Conservation (phyloP, 2,888 invertebrate genomes). For the Pachymerium ferrugineum region DNA sequence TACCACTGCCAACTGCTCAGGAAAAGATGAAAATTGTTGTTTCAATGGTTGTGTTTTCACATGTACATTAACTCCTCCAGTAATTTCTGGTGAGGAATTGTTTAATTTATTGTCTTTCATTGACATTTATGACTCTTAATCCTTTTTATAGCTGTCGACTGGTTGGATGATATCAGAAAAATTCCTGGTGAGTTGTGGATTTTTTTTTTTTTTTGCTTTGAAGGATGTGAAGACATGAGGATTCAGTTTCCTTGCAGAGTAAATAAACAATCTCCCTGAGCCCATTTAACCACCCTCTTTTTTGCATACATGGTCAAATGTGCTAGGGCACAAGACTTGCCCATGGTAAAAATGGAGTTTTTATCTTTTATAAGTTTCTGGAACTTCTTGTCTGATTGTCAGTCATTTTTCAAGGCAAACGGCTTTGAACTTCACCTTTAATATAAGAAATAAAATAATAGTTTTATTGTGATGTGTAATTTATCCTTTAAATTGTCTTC, state of each 20-base stretch:
- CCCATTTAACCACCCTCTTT: neutral
- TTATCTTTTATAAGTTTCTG: neutral
- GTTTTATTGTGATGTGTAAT: neutral
- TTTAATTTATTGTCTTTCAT: neutral
- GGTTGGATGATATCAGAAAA: conserved; percentile 6
- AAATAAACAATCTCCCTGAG: no score
- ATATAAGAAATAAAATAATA: neutral
- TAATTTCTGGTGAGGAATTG: neutral
- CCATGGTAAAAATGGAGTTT: no score
- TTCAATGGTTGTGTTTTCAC: neutral
- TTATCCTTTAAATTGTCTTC: neutral
- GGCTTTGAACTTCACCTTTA: conserved; percentile 21
- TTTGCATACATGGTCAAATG: neutral
- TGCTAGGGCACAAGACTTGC: neutral
- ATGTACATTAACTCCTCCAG: neutral
- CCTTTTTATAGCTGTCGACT: neutral
- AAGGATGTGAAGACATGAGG: neutral
- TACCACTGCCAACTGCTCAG: neutral
- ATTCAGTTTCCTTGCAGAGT: neutral
- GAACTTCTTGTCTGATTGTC: neutral
- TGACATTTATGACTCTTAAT: neutral
- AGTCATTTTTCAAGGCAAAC: conserved; percentile 8
- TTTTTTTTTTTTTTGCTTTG: neutral
- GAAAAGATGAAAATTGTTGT: neutral
- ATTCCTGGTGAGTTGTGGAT: conserved; percentile 6